phyloP scores from a whole-genome alignment of 2,113 vertebrate genomes.

The Lipotes vexillifer region DNA sequence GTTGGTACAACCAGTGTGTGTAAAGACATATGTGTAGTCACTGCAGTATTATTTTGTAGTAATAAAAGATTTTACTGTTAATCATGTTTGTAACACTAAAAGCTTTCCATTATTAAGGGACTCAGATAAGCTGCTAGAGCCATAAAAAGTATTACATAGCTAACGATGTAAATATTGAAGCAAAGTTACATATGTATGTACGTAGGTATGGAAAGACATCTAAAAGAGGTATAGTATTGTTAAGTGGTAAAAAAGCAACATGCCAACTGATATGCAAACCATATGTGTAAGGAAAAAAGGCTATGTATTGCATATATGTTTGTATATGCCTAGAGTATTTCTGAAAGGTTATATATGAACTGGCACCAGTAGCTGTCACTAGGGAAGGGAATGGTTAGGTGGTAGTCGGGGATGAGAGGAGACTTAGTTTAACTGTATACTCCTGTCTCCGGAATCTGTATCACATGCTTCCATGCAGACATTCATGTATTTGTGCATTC shows the following conservation, averaged over 20 bases:
- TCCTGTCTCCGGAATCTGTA: neutral
- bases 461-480: neutral
- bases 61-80: neutral
- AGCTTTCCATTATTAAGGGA: neutral
- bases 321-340: neutral
- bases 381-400: neutral
- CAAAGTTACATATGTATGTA: neutral
- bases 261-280: neutral
- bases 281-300: neutral
- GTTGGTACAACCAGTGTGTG: neutral
- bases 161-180: constrained; percentile 1
- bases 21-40: neutral
- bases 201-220: neutral
- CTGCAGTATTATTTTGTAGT: neutral
- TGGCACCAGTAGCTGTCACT: neutral
- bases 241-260: neutral
- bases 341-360: neutral
- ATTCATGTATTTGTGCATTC: neutral
- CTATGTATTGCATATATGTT: neutral
- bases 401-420: neutral
- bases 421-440: neutral
- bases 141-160: neutral
- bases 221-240: neutral
- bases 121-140: neutral
- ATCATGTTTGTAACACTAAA: neutral